Conservation (phyloP, 1,140 invertebrate genomes). For the Cotesia vestalis region DNA sequence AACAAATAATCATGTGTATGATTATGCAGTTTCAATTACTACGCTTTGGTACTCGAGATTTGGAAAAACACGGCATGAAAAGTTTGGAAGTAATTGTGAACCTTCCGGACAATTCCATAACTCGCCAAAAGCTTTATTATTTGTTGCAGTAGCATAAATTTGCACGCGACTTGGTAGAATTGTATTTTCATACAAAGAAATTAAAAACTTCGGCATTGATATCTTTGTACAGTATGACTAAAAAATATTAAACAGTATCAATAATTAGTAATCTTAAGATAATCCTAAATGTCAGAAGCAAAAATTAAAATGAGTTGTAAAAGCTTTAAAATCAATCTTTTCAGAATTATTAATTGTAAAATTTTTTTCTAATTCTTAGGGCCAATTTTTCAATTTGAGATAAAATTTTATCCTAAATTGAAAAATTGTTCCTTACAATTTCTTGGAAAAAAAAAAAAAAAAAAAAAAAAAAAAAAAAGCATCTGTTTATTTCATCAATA, state of each 20-base stretch:
- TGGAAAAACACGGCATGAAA: slow-evolving; percentile 44
- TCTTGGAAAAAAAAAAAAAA: no score
- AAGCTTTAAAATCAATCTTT: slow-evolving; percentile 11
- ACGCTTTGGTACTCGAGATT: slow-evolving; percentile 35
- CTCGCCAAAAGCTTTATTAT: slow-evolving; percentile 39
- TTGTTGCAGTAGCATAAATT: slow-evolving; percentile 44
- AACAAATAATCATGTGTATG: no score
- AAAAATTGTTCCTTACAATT: no score
- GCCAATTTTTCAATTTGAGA: no score
- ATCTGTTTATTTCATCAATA: neutral
- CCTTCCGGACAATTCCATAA: slow-evolving; percentile 47
- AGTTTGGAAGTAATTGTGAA: slow-evolving; percentile 42
- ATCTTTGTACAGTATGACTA: slow-evolving; percentile 52
- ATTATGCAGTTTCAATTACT: slow-evolving; percentile 7
- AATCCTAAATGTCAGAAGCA: slow-evolving; percentile 4
- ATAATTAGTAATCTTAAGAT: neutral
- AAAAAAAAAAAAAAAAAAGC: no score
- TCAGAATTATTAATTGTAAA: neutral
- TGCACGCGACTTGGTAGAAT: slow-evolving; percentile 46
- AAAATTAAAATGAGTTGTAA: neutral
- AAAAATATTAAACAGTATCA: slow-evolving; percentile 32
- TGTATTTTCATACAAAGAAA: slow-evolving; percentile 45
- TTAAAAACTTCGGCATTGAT: slow-evolving; percentile 44
- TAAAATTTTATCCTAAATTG: no score
- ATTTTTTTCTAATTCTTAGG: neutral